These are phyloP conservation scores for Lagocephalus sceleratus DNA, from an alignment of 2,797 vertebrate species.

Conservation along the genomic window DNA sequence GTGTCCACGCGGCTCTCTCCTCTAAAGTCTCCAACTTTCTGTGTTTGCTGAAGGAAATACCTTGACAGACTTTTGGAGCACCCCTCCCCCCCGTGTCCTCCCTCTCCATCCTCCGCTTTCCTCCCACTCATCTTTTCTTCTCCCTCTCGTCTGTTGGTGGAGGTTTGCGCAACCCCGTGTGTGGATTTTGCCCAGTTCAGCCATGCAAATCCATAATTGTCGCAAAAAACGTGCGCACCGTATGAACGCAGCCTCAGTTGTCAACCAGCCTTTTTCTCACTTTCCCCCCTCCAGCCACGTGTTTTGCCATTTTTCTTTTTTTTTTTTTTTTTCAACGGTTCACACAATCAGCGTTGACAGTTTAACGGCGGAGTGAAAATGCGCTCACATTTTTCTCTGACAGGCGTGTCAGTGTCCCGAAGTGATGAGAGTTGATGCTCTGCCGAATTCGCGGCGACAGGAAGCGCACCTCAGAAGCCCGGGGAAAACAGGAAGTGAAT, in stretches of 20 bases:
- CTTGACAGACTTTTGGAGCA: slow-evolving; percentile 74
- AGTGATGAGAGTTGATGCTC: slow-evolving; percentile 58
- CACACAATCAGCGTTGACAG: slow-evolving; percentile 57
- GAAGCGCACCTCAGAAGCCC: slow-evolving; percentile 54
- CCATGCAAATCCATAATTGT: too few species aligned
- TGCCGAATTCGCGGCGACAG: slow-evolving; percentile 44
- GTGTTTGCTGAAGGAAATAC: slow-evolving; percentile 76
- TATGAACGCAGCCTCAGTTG: too few species aligned
- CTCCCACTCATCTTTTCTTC: slow-evolving; percentile 48
- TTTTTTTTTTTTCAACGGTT: slow-evolving; percentile 23
- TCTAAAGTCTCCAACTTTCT: slow-evolving; percentile 37
- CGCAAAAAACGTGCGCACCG: too few species aligned
- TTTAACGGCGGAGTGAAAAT: slow-evolving; percentile 43
- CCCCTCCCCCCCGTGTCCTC: slow-evolving; percentile 38
- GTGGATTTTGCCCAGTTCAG: too few species aligned
- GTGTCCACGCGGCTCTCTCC: slow-evolving; percentile 17
- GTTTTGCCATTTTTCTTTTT: slow-evolving; percentile 21
- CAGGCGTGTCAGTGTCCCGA: slow-evolving; percentile 42
- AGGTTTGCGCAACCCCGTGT: slow-evolving; percentile 40
- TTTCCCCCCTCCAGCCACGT: slow-evolving; percentile 27
- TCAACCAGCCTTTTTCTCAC: slow-evolving; percentile 23
- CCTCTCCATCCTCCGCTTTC: slow-evolving; percentile 44
- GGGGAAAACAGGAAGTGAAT: slow-evolving; percentile 67
- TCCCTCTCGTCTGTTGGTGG: slow-evolving; percentile 57
- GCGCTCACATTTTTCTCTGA: slow-evolving; percentile 27